Evolutionary conservation across 2,797 vertebrate species (phyloP).

Genomic region (Australoheros facetus): DNA sequence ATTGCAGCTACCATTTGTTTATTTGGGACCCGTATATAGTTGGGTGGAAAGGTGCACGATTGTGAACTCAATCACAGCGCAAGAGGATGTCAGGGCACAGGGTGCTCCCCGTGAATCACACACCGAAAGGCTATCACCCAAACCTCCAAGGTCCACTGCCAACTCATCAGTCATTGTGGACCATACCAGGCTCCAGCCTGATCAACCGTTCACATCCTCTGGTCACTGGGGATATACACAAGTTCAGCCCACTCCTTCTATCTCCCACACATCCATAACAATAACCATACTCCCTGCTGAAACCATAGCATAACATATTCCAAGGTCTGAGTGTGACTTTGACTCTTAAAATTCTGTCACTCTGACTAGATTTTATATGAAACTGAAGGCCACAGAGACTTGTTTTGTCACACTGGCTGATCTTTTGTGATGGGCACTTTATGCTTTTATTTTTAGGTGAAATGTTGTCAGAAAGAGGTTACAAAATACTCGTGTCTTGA

Average conservation of each 20-base stretch:
- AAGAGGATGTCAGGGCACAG: conserved; percentile 76
- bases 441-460: conserved; percentile 56
- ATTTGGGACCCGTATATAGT: conserved; percentile 70
- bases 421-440: conserved; percentile 53
- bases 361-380: conserved; percentile 56
- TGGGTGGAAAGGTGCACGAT: conserved; percentile 69
- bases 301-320: conserved; percentile 65
- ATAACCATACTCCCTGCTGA: conserved; percentile 57
- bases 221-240: conserved; percentile 75
- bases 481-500: background rate
- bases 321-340: conserved; percentile 77
- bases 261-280: conserved; percentile 65
- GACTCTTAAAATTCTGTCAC: conserved; percentile 68
- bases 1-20: conserved; percentile 69
- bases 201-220: conserved; percentile 76
- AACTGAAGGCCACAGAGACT: conserved; percentile 61
- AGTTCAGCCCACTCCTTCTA: conserved; percentile 54
- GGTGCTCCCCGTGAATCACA: conserved; percentile 81
- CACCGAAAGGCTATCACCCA: conserved; percentile 84
- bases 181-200: conserved; percentile 71
- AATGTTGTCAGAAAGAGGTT: conserved; percentile 23
- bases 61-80: conserved; percentile 82
- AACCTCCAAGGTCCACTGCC: conserved; percentile 83
- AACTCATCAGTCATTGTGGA: conserved; percentile 80
- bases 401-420: conserved; percentile 64